These are phyloP conservation scores for Orchesellides sinensis DNA, from an alignment of 2,888 invertebrate genomes.

Conservation along the genomic window DNA sequence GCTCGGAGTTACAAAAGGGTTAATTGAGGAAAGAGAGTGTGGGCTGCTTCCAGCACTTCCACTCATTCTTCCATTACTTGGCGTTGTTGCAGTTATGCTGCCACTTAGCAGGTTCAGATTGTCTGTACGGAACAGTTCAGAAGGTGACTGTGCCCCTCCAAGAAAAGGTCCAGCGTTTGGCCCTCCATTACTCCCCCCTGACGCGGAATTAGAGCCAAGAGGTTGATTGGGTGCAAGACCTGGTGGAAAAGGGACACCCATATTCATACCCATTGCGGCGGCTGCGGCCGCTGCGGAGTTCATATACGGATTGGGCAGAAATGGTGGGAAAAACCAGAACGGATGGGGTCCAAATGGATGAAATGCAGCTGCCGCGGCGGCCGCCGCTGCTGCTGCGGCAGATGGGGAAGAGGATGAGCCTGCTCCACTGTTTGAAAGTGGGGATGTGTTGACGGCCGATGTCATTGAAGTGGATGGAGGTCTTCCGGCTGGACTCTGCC, in stretches of 20 bases:
- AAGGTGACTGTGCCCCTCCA: conserved; percentile 66
- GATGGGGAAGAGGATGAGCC: conserved; percentile 64
- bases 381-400: conserved; percentile 70
- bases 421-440: conserved; percentile 29
- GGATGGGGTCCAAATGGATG: conserved; percentile 72
- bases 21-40: conserved; percentile 63
- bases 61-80: conserved; percentile 65
- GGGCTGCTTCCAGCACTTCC: conserved; percentile 66
- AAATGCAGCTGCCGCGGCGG: conserved; percentile 71
- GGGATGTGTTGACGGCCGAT: conserved; percentile 55
- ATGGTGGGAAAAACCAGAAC: conserved; percentile 75
- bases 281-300: conserved; percentile 62
- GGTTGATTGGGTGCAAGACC: conserved; percentile 64
- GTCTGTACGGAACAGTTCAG: conserved; percentile 72
- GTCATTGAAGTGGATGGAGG: conserved; percentile 66
- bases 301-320: conserved; percentile 74
- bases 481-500: conserved; percentile 67
- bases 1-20: conserved; percentile 63
- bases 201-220: conserved; percentile 51
- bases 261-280: conserved; percentile 69
- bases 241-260: conserved; percentile 69
- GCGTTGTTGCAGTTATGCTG: conserved; percentile 60
- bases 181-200: conserved; percentile 28
- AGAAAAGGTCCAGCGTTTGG: conserved; percentile 50
- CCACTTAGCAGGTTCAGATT: conserved; percentile 71